These are phyloP conservation scores for Dinocampus coccinellae DNA, from an alignment of 2,888 invertebrate genomes.

Conservation along the genomic window DNA sequence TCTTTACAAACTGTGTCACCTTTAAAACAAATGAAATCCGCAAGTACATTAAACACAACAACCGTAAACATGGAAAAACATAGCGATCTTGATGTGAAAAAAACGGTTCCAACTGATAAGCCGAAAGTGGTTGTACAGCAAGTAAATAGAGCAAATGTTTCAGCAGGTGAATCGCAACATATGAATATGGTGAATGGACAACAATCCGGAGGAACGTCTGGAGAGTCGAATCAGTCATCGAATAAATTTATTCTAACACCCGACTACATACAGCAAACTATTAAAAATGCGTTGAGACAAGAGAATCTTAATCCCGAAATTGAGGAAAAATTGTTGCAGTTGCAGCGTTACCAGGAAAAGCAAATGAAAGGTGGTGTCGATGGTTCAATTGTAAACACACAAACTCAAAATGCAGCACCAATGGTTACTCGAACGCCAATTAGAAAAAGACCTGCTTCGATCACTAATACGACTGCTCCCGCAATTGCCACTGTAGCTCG, in stretches of 20 bases:
- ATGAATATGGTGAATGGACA: conserved; percentile 64
- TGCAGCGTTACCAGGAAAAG: conserved; percentile 88
- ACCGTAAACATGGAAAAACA: conserved; percentile 17
- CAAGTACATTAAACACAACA: conserved; percentile 45
- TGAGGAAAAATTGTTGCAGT: conserved; percentile 89
- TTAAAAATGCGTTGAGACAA: conserved; percentile 91
- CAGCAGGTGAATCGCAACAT: conserved; percentile 57
- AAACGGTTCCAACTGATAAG: conserved; percentile 61
- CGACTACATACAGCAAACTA: conserved; percentile 94
- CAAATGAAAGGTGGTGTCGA: conserved; percentile 75
- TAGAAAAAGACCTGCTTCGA: conserved; percentile 72
- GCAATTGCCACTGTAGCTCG: conserved; percentile 52
- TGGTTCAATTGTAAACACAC: conserved; percentile 60
- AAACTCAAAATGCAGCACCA: conserved; percentile 55
- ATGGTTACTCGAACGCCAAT: conserved; percentile 70
- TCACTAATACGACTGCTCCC: conserved; percentile 32
- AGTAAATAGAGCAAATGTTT: conserved; percentile 58
- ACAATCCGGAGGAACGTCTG: conserved; percentile 62
- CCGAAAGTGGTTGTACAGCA: conserved; percentile 65
- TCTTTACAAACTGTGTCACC: conserved; percentile 30
- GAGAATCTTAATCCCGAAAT: conserved; percentile 93
- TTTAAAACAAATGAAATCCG: conserved; percentile 44
- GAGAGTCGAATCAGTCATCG: conserved; percentile 60
- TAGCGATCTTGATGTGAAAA: conserved; percentile 52
- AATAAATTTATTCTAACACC: conserved; percentile 89